These are phyloP conservation scores for Luffia ferchaultella DNA, from an alignment of 2,888 invertebrate species.

Conservation along the genomic window DNA sequence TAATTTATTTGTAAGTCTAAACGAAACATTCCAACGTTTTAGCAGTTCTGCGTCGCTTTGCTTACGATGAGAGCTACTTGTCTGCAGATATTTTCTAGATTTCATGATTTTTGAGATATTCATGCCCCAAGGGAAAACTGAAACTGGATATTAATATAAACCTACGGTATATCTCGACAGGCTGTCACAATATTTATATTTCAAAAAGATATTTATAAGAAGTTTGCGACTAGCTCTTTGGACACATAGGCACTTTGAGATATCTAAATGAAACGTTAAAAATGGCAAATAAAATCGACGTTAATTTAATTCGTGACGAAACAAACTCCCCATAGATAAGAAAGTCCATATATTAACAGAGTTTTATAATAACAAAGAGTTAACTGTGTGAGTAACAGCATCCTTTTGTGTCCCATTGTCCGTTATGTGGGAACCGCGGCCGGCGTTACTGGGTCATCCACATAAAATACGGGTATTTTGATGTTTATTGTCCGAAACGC, in stretches of 20 bases:
- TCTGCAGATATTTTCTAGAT: too few species aligned
- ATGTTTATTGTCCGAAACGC: constrained; percentile 26
- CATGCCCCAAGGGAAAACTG: background rate
- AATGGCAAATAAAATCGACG: background rate
- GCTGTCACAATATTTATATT: background rate
- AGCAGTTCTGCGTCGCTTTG: too few species aligned
- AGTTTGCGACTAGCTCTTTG: background rate
- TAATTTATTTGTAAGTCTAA: too few species aligned
- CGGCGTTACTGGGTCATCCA: constrained; percentile 33
- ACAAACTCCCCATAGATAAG: background rate
- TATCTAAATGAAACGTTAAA: background rate
- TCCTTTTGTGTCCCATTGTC: constrained; percentile 55
- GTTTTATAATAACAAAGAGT: constrained; percentile 34
- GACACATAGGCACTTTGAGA: background rate
- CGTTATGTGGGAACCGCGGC: constrained; percentile 56
- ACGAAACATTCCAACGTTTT: too few species aligned
- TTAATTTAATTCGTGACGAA: background rate
- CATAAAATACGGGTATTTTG: constrained; percentile 15
- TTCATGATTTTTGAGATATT: too few species aligned
- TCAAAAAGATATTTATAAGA: background rate
- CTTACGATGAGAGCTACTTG: too few species aligned
- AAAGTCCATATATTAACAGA: constrained; percentile 21
- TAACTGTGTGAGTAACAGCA: constrained; percentile 66
- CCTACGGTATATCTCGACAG: too few species aligned
- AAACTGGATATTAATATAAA: background rate